Conservation (phyloP, 2,888 invertebrate genomes). For the Parnassius glacialis region DNA sequence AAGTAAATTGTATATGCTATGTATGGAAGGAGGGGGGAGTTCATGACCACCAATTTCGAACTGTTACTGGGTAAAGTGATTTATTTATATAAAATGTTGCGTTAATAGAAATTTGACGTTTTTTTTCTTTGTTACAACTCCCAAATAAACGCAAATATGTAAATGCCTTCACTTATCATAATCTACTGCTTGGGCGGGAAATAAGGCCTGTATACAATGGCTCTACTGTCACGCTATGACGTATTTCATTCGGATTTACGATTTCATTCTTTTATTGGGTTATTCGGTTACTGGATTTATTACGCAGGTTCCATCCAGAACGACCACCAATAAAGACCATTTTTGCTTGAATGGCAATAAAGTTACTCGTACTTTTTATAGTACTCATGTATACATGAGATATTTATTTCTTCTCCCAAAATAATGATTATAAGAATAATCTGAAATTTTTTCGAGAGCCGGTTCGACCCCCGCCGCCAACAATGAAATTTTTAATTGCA, state of each 20-base stretch:
- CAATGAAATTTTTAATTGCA: no score
- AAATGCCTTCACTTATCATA: conserved; percentile 11
- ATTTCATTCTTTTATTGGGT: conserved; percentile 58
- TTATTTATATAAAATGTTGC: not conserved
- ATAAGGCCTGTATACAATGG: conserved; percentile 30
- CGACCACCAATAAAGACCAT: conserved; percentile 11
- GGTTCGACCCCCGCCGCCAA: no score
- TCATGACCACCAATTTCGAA: not conserved
- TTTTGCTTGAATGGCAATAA: conserved; percentile 3
- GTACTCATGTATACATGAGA: no score
- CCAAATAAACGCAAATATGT: conserved; percentile 1
- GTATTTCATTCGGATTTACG: conserved; percentile 56
- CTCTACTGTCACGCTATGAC: conserved; percentile 48
- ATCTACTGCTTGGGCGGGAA: not conserved
- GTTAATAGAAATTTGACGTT: not conserved
- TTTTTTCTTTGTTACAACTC: not conserved
- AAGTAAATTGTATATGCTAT: not conserved
- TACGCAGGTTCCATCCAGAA: conserved; percentile 10
- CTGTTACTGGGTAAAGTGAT: no score
- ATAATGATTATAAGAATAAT: no score
- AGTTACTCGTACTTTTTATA: conserved; percentile 7
- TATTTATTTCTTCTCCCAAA: no score
- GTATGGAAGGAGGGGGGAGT: not conserved
- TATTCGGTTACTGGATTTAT: conserved; percentile 40
- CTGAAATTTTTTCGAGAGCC: no score